phyloP scores from a whole-genome alignment of 2,113 vertebrate genomes.

The Arothron firmamentum region DNA sequence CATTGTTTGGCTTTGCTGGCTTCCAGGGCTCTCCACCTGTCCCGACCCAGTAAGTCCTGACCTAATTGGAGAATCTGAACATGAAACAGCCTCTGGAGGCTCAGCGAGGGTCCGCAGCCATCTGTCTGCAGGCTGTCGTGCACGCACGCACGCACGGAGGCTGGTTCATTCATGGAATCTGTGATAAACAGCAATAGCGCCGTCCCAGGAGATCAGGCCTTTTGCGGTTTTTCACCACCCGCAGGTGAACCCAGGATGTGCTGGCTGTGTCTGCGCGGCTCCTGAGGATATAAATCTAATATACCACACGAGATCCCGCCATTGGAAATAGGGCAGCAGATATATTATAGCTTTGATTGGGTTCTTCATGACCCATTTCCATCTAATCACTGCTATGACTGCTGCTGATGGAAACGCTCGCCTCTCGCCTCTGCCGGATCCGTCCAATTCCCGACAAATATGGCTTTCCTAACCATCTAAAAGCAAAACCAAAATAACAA shows the following conservation, averaged over 20 bases:
- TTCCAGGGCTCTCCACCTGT: slow-evolving; percentile 8
- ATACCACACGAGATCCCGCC: slow-evolving; percentile 40
- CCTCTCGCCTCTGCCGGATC: slow-evolving; percentile 5
- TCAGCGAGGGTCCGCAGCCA: slow-evolving; percentile 25
- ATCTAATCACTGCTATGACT: slow-evolving; percentile 7
- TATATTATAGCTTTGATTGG: slow-evolving; percentile 41
- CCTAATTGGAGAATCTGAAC: slow-evolving; percentile 40
- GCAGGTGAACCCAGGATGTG: slow-evolving; percentile 25
- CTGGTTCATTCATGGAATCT: slow-evolving; percentile 6
- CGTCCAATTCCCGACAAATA: neutral
- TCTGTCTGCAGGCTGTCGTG: slow-evolving; percentile 33
- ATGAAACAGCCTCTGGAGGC: slow-evolving; percentile 25
- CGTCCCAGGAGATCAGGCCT: too few relatives aligned
- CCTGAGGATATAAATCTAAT: slow-evolving; percentile 47
- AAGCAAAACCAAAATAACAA: too few relatives aligned
- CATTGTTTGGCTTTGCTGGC: slow-evolving; percentile 1
- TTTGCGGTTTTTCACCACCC: too few relatives aligned
- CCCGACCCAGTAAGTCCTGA: slow-evolving; percentile 32
- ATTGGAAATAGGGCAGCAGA: slow-evolving; percentile 41
- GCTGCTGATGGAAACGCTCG: neutral
- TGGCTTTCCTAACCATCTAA: too few relatives aligned
- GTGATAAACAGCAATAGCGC: too few relatives aligned
- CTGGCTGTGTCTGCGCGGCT: slow-evolving; percentile 4
- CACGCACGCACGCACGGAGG: neutral
- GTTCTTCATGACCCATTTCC: slow-evolving; percentile 47